Percentiles rank a stretch among this genome's conserved stretches.
Conservation (phyloP, 2,113 vertebrate species). For the Vulpes lagopus region DNA sequence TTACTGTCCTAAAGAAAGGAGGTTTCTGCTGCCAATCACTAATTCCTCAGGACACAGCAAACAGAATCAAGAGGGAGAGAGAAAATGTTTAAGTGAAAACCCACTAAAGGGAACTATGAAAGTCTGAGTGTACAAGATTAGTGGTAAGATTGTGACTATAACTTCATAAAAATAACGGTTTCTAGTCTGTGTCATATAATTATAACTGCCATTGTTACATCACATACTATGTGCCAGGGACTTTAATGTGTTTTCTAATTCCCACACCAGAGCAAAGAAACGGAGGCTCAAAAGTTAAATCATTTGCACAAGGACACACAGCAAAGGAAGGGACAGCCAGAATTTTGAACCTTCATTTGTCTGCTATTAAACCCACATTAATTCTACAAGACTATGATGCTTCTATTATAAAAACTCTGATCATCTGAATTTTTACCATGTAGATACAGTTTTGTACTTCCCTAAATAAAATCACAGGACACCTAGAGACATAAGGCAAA, state of each 20-base stretch:
- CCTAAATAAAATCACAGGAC: slow-evolving; percentile 54
- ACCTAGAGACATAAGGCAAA: slow-evolving; percentile 55
- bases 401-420: not conserved
- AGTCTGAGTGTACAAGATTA: slow-evolving; percentile 40
- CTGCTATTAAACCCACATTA: slow-evolving; percentile 22
- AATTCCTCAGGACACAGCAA: slow-evolving; percentile 35
- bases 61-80: slow-evolving; percentile 68
- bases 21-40: slow-evolving; percentile 11
- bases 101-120: slow-evolving; percentile 48
- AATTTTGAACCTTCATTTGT: not conserved
- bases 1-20: slow-evolving; percentile 46
- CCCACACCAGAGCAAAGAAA: slow-evolving; percentile 4
- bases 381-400: slow-evolving; percentile 38
- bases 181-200: slow-evolving; percentile 27
- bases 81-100: slow-evolving; percentile 62
- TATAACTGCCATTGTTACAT: not conserved
- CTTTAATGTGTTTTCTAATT: not conserved
- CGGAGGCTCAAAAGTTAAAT: not conserved
- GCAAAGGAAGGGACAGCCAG: not conserved
- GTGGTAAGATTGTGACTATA: not conserved
- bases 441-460: not conserved
- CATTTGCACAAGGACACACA: slow-evolving; percentile 57
- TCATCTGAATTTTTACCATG: not conserved
- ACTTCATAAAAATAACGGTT: not conserved
- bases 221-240: not conserved